Percentiles rank a stretch among this genome's conserved stretches.
Conservation (phyloP, 2,113 vertebrate species). For the Urocitellus parryii region DNA sequence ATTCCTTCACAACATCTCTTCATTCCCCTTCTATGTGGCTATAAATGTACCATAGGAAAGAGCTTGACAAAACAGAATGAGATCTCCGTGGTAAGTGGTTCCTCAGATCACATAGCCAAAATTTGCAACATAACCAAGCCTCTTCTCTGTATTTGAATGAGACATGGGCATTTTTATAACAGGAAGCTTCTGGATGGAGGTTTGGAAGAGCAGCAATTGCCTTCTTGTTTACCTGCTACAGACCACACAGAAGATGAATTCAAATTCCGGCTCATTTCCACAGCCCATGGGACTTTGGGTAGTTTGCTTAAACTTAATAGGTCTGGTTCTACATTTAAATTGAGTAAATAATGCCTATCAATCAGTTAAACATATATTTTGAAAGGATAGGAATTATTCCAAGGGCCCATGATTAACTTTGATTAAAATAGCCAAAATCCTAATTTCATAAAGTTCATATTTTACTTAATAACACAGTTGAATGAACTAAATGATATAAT, state of each 20-base stretch:
- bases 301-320: neutral
- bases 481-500: conserved; percentile 10
- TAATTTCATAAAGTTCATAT: neutral
- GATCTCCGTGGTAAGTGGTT: neutral
- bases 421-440: conserved; percentile 38
- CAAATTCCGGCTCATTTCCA: neutral
- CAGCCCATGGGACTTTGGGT: neutral
- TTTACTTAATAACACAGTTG: neutral
- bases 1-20: neutral
- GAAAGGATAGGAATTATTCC: neutral
- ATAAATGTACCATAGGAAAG: neutral
- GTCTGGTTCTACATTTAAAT: neutral
- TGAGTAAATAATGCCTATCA: neutral
- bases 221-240: neutral
- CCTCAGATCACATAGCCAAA: neutral
- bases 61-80: neutral
- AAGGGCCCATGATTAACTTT: neutral
- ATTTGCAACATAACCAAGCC: neutral
- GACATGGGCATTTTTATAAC: neutral
- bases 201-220: neutral
- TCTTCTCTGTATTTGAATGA: neutral
- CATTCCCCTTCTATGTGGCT: neutral
- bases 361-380: neutral
- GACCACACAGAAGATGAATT: neutral
- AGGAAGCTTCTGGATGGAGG: neutral